A percentile compares a stretch with the other conserved stretches of the same genome.
Conservation (phyloP, 2,113 vertebrate genomes). For the Aegypius monachus region DNA sequence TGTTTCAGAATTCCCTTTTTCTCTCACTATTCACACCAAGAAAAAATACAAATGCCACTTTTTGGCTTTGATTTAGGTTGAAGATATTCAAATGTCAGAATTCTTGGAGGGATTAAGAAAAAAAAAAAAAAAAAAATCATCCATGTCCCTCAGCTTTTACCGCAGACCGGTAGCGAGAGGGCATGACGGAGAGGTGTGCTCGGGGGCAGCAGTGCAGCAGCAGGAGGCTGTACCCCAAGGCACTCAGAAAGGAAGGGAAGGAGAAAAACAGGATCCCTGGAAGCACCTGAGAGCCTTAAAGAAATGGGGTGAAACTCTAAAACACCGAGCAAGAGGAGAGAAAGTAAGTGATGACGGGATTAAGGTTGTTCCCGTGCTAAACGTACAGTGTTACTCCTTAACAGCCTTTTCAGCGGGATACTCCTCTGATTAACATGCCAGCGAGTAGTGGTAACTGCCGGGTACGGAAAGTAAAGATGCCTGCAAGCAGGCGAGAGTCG, state of each 20-base stretch:
- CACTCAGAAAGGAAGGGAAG: background rate
- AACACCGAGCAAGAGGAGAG: background rate
- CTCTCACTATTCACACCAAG: background rate
- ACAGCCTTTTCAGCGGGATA: background rate
- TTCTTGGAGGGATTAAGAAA: background rate
- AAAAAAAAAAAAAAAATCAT: background rate
- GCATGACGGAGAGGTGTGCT: background rate
- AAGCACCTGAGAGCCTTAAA: background rate
- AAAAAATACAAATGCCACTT: background rate
- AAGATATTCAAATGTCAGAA: background rate
- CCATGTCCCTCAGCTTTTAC: background rate
- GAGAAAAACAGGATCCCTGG: background rate
- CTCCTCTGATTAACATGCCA: accelerated
- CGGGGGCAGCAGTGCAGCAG: background rate
- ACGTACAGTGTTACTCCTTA: accelerated
- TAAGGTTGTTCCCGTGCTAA: background rate
- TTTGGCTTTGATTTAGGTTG: background rate
- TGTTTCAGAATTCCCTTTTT: background rate
- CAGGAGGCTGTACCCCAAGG: background rate
- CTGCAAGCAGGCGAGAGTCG: background rate
- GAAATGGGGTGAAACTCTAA: background rate
- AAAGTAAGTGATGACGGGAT: too few species aligned
- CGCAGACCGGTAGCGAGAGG: accelerated
- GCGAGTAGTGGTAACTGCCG: accelerated
- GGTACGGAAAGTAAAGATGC: accelerated